These are phyloP conservation scores for Apoda limacodes DNA, from an alignment of 2,888 invertebrate genomes.

Conservation along the genomic window DNA sequence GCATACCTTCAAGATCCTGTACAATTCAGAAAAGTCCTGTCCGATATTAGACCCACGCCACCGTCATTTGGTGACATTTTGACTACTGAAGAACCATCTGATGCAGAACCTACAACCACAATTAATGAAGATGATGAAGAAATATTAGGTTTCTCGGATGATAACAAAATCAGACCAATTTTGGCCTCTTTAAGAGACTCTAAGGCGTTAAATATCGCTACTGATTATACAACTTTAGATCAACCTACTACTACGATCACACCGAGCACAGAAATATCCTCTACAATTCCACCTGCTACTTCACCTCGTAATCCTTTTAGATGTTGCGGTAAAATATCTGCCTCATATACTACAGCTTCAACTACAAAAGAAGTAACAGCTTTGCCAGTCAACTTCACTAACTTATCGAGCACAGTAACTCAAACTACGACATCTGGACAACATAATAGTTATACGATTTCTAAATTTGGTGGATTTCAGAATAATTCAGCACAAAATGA, in stretches of 20 bases:
- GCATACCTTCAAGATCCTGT: slow-evolving; percentile 86
- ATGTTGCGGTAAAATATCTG: slow-evolving; percentile 58
- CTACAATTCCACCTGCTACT: slow-evolving; percentile 35
- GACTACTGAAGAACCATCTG: slow-evolving; percentile 44
- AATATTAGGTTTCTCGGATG: slow-evolving; percentile 82
- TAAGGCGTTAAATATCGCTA: slow-evolving; percentile 48
- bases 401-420: slow-evolving; percentile 58
- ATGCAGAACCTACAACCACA: slow-evolving; percentile 69
- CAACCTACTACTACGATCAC: slow-evolving; percentile 32
- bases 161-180: slow-evolving; percentile 38
- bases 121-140: slow-evolving; percentile 80
- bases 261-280: slow-evolving; percentile 29
- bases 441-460: slow-evolving; percentile 38
- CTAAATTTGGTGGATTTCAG: slow-evolving; percentile 51
- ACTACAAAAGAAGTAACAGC: slow-evolving; percentile 31
- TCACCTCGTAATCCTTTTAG: slow-evolving; percentile 39
- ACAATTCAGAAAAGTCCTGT: slow-evolving; percentile 81
- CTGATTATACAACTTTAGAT: slow-evolving; percentile 29
- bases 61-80: slow-evolving; percentile 69
- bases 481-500: slow-evolving; percentile 47
- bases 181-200: slow-evolving; percentile 43
- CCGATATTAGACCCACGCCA: slow-evolving; percentile 83
- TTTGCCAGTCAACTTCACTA: neutral
- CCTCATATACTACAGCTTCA: slow-evolving; percentile 52
- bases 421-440: slow-evolving; percentile 27